phyloP scores from a whole-genome alignment of 2,888 invertebrate species.

The Euzetes globulus region DNA sequence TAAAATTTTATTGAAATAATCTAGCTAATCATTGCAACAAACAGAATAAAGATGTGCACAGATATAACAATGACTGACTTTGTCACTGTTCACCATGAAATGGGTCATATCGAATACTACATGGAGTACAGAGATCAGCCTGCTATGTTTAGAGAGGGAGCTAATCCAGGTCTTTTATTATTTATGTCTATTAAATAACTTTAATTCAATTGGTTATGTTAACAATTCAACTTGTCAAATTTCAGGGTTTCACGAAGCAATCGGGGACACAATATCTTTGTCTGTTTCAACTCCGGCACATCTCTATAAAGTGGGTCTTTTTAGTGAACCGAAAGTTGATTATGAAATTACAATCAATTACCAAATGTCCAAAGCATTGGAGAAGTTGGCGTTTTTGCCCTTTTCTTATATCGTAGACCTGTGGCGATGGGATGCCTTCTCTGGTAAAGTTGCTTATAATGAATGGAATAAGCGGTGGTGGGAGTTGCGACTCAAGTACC shows the following conservation, averaged over 20 bases:
- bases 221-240: too few species aligned
- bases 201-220: too few species aligned
- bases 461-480: constrained; percentile 83
- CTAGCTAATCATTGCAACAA: not conserved
- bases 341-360: constrained; percentile 47
- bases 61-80: constrained; percentile 75
- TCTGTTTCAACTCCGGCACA: constrained; percentile 60
- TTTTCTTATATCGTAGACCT: constrained; percentile 61
- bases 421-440: constrained; percentile 68
- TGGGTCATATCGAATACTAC: constrained; percentile 67
- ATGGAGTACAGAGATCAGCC: constrained; percentile 68
- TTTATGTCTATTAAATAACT: constrained; percentile 61
- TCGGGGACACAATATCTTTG: constrained; percentile 61
- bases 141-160: constrained; percentile 63
- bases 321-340: constrained; percentile 56
- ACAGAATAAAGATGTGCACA: constrained; percentile 75
- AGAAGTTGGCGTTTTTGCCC: constrained; percentile 62
- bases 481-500: constrained; percentile 55
- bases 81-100: constrained; percentile 79
- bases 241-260: constrained; percentile 62
- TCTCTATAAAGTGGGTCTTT: constrained; percentile 57
- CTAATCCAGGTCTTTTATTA: constrained; percentile 57
- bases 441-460: constrained; percentile 61
- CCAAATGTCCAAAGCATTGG: constrained; percentile 56
- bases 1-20: not conserved